These are phyloP conservation scores for Cheilosia pagana DNA, from an alignment of 2,888 invertebrate species.

Conservation along the genomic window DNA sequence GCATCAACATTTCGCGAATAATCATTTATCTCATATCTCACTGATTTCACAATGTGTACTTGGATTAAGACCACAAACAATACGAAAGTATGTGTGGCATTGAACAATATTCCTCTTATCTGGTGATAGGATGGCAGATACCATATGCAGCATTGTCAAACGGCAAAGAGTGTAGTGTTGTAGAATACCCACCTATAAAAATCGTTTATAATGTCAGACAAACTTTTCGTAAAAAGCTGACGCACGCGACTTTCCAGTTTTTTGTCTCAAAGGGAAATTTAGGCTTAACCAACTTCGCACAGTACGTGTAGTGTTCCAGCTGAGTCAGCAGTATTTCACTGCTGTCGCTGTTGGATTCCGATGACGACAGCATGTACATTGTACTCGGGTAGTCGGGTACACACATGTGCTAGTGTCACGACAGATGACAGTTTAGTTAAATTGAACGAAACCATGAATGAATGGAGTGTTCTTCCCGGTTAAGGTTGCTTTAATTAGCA, in stretches of 20 bases:
- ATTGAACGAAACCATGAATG: not conserved
- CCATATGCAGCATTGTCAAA: not conserved
- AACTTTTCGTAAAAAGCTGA: not conserved
- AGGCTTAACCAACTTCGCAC: not conserved
- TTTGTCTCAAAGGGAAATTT: not conserved
- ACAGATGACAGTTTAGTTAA: not conserved
- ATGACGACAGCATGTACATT: slow-evolving; percentile 4
- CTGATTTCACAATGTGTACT: not conserved
- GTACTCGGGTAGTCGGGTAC: not conserved
- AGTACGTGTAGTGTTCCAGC: not conserved
- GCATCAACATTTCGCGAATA: not conserved
- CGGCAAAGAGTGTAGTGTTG: not conserved
- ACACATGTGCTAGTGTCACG: not conserved
- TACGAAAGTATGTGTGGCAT: not conserved
- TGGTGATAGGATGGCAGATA: not conserved
- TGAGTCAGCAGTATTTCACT: not conserved
- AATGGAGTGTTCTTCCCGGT: not conserved
- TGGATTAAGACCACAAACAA: slow-evolving; percentile 3
- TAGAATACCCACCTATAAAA: not conserved
- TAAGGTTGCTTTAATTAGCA: not conserved
- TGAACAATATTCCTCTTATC: slow-evolving; percentile 5
- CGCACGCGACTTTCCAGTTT: slow-evolving; percentile 6
- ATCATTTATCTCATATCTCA: not conserved
- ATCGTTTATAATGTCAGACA: not conserved
- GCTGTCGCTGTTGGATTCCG: not conserved